phyloP scores from a whole-genome alignment of 2,113 vertebrate species.

The Orthonyx spaldingii region DNA sequence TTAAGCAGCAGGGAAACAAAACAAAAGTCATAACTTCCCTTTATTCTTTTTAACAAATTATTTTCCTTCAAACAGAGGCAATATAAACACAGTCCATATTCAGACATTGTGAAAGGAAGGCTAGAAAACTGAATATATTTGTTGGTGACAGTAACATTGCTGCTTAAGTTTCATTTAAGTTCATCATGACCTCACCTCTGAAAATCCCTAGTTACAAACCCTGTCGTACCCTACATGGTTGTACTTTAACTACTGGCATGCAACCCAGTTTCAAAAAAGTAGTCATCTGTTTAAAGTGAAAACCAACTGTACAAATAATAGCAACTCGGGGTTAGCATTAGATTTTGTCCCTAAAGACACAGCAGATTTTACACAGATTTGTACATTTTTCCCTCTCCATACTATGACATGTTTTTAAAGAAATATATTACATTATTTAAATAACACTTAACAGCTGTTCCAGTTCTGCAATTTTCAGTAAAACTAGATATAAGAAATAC shows the following conservation, averaged over 20 bases:
- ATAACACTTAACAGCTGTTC: not conserved
- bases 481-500: not conserved
- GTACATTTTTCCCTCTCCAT: not conserved
- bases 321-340: not conserved
- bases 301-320: conserved; percentile 54
- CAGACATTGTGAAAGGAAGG: not conserved
- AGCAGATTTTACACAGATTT: not conserved
- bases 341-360: not conserved
- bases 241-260: conserved; percentile 60
- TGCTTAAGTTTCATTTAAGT: conserved; percentile 21
- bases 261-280: conserved; percentile 68
- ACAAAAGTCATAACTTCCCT: not conserved
- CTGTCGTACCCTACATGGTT: conserved; percentile 74
- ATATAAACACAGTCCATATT: not conserved
- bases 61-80: not conserved
- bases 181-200: conserved; percentile 67
- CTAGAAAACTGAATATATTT: conserved; percentile 45
- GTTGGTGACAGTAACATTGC: not conserved
- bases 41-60: not conserved
- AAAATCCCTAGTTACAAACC: conserved; percentile 53
- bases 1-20: conserved; percentile 2
- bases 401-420: not conserved
- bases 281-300: conserved; percentile 66
- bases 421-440: not conserved
- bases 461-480: not conserved